These are phyloP conservation scores for Monarcha castaneiventris DNA, from an alignment of 2,113 vertebrate genomes.

Conservation along the genomic window DNA sequence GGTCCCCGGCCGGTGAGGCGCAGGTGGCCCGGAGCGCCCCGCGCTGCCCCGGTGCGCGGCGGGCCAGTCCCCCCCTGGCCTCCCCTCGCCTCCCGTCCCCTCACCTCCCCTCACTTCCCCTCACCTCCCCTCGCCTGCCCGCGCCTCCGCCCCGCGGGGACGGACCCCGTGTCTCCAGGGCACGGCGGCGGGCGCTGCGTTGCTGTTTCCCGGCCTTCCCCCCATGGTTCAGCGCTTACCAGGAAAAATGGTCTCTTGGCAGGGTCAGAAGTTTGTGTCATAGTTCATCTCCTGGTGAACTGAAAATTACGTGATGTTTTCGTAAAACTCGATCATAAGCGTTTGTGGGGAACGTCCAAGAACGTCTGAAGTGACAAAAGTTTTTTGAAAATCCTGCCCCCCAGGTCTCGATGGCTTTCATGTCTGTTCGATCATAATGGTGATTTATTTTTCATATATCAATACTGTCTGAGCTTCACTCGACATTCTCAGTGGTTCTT, in stretches of 20 bases:
- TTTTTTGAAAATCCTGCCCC: not conserved
- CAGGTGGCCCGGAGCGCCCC: fast-evolving
- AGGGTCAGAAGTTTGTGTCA: not conserved
- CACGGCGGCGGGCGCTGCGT: not conserved
- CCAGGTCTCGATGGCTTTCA: fast-evolving
- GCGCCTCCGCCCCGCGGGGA: too few relatives aligned
- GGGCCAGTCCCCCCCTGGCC: not conserved
- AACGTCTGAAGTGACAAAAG: not conserved
- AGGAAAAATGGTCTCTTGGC: fast-evolving
- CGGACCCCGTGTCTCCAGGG: fast-evolving
- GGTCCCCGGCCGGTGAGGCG: not conserved
- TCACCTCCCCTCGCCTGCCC: too few relatives aligned
- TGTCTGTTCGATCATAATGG: not conserved
- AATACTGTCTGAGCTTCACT: not conserved
- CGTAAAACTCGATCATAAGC: not conserved
- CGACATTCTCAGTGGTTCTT: not conserved
- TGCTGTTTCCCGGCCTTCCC: not conserved
- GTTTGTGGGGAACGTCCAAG: not conserved
- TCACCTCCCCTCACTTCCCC: too few relatives aligned
- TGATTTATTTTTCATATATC: not conserved
- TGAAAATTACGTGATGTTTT: not conserved
- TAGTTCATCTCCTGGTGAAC: not conserved
- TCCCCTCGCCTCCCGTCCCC: too few relatives aligned
- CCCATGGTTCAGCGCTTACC: fast-evolving
- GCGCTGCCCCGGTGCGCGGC: not conserved